Conservation (phyloP, 2,888 invertebrate genomes). For the Phyllotreta cruciferae region DNA sequence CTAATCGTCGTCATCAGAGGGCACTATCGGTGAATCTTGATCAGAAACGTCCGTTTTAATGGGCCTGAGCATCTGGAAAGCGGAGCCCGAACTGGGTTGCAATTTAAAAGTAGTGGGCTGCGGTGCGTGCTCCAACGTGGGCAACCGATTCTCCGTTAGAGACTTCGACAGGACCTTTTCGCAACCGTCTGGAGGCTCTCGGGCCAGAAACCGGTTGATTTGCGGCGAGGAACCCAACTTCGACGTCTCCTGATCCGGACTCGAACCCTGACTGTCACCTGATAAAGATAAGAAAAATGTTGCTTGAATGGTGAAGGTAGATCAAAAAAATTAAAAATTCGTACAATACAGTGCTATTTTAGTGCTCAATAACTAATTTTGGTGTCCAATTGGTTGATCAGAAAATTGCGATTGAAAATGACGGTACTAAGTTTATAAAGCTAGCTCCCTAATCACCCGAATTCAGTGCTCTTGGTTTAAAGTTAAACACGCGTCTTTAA, state of each 20-base stretch:
- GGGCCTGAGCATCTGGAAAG: conserved; percentile 76
- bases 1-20: conserved; percentile 44
- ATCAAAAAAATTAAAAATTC: too few relatives aligned
- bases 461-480: too few relatives aligned
- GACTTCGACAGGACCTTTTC: conserved; percentile 73
- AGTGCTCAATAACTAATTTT: too few relatives aligned
- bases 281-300: background rate
- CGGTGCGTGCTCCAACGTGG: conserved; percentile 38
- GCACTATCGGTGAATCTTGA: conserved; percentile 53
- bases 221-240: conserved; percentile 82
- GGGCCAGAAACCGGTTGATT: conserved; percentile 83
- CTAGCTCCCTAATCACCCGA: too few relatives aligned
- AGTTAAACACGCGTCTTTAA: too few relatives aligned
- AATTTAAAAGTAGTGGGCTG: conserved; percentile 79
- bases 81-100: conserved; percentile 80
- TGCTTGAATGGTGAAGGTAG: conserved; percentile 4
- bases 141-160: conserved; percentile 51
- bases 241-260: conserved; percentile 75
- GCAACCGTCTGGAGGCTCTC: conserved; percentile 90
- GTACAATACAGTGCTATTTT: too few relatives aligned
- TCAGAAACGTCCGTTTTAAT: conserved; percentile 36
- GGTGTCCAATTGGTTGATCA: too few relatives aligned
- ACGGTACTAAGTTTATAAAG: too few relatives aligned
- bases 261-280: conserved; percentile 80
- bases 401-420: too few relatives aligned